phyloP scores from a whole-genome alignment of 2,797 vertebrate genomes.

The Sylvilagus floridanus region DNA sequence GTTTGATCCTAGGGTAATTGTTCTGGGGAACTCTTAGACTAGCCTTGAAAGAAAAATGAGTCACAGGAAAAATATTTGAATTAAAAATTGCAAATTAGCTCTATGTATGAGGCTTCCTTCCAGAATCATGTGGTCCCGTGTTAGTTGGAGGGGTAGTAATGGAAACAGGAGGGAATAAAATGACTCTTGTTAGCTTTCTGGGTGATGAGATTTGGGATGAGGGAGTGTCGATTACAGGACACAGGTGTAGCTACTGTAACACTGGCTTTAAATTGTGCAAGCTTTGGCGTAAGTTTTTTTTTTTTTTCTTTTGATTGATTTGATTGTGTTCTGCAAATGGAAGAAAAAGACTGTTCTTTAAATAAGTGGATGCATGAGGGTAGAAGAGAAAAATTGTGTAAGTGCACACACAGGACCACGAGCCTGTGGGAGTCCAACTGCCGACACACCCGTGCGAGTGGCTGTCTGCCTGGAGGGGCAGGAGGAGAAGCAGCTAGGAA shows the following conservation, averaged over 20 bases:
- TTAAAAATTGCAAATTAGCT: neutral
- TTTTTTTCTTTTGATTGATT: neutral
- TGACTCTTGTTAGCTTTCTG: neutral
- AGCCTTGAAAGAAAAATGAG: neutral
- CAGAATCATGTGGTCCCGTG: neutral
- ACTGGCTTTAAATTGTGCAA: neutral
- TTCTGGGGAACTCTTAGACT: neutral
- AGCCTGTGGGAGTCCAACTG: accelerated
- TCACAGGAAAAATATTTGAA: neutral
- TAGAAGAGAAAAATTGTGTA: neutral
- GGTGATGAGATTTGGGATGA: neutral
- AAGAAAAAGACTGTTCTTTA: neutral
- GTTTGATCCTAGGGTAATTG: neutral
- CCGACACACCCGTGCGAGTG: accelerated
- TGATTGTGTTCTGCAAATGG: neutral
- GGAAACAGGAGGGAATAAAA: neutral
- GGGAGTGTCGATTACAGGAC: neutral
- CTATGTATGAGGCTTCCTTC: neutral
- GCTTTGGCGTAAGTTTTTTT: neutral
- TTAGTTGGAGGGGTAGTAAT: neutral
- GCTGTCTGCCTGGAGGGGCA: neutral
- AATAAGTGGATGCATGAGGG: neutral
- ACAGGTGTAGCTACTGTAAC: neutral
- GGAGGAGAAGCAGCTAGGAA: too few species aligned
- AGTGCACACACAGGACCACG: neutral